Percentiles rank a stretch among this genome's conserved stretches.
These are phyloP conservation scores for Philhelius pedissequus DNA, from an alignment of 2,888 invertebrate genomes.

Conservation along the genomic window DNA sequence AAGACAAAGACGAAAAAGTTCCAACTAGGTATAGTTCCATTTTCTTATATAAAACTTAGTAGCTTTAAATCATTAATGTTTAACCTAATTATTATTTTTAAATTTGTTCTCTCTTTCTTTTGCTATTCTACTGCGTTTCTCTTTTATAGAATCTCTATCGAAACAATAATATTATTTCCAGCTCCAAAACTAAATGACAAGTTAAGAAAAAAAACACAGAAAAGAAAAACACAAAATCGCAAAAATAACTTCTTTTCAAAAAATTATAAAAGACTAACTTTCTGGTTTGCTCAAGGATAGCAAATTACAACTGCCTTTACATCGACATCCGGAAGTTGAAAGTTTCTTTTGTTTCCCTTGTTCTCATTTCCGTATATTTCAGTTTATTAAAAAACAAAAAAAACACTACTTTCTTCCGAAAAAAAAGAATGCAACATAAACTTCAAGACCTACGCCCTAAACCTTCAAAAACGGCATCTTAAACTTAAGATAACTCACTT, in stretches of 20 bases:
- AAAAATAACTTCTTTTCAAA: background rate
- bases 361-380: background rate
- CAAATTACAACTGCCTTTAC: constrained; percentile 7
- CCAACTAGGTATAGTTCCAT: too few species aligned
- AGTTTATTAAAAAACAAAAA: background rate
- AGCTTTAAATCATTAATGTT: background rate
- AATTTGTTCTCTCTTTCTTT: background rate
- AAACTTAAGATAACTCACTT: constrained; percentile 12
- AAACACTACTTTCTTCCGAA: background rate
- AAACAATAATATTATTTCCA: constrained; percentile 13
- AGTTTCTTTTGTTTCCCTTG: constrained; percentile 4
- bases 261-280: constrained; percentile 38
- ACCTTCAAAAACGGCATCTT: background rate
- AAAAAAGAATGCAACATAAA: constrained; percentile 7
- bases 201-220: background rate
- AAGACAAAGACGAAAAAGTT: too few species aligned
- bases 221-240: background rate
- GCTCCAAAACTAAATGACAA: background rate
- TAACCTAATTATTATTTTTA: background rate
- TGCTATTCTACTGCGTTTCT: background rate
- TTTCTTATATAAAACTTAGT: background rate
- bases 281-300: background rate
- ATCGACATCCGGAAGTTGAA: constrained; percentile 20
- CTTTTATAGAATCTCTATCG: background rate
- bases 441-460: constrained; percentile 1